Conservation (phyloP, 2,113 vertebrate genomes). For the Lontra canadensis region DNA sequence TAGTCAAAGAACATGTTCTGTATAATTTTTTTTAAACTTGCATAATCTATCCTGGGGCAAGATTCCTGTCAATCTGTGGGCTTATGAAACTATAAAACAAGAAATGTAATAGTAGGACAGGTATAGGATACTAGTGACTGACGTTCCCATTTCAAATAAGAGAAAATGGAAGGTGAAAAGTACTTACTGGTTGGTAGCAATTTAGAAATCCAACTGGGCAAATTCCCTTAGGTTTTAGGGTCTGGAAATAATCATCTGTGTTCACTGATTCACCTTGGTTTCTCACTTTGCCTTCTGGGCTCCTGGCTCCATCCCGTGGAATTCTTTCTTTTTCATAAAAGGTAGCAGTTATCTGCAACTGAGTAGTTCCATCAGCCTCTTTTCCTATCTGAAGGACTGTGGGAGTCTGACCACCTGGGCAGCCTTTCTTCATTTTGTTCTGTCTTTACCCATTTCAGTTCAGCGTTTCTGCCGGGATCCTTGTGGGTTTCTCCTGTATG, state of each 20-base stretch:
- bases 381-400: not conserved
- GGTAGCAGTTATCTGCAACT: not conserved
- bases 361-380: not conserved
- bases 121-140: not conserved
- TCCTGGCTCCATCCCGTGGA: not conserved
- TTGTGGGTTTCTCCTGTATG: not conserved
- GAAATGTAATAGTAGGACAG: not conserved
- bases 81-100: not conserved
- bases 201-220: not conserved
- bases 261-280: not conserved
- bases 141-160: not conserved
- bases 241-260: not conserved
- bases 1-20: not conserved
- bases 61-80: not conserved
- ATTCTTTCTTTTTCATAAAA: not conserved
- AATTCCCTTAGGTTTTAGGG: not conserved
- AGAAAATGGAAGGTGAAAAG: not conserved
- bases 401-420: not conserved
- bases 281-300: not conserved
- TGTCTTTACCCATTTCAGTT: not conserved
- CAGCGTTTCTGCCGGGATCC: not conserved
- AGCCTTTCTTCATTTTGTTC: not conserved
- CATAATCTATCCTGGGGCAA: not conserved
- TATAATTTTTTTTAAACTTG: not conserved
- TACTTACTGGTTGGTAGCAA: not conserved